Conservation (phyloP, 2,113 vertebrate species). For the Erythrocercus mccallii region DNA sequence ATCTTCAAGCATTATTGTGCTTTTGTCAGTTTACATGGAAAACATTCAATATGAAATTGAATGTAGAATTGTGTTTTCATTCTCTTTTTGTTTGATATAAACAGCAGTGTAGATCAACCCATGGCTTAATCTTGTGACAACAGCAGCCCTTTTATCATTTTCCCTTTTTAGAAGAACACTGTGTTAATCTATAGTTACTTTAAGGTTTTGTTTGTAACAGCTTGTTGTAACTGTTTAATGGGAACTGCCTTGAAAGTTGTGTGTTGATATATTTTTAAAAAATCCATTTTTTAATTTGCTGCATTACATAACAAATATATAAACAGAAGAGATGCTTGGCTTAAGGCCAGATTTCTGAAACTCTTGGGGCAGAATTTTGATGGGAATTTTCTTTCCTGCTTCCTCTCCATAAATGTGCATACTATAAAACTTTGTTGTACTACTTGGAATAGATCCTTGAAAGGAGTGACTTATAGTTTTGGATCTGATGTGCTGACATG, state of each 20-base stretch:
- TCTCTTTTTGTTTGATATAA: not conserved
- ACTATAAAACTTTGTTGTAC: not conserved
- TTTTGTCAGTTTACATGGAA: not conserved
- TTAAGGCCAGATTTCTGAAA: not conserved
- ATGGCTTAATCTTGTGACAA: not conserved
- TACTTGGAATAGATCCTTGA: not conserved
- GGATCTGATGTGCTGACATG: not conserved
- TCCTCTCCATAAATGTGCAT: slow-evolving; percentile 28
- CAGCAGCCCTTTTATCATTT: not conserved
- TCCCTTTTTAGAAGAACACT: not conserved
- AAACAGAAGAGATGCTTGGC: slow-evolving; percentile 28
- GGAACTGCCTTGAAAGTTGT: slow-evolving; percentile 32
- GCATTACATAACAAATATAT: slow-evolving; percentile 39
- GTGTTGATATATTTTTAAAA: slow-evolving; percentile 50
- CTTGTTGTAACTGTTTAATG: slow-evolving; percentile 35
- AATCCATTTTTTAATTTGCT: not conserved
- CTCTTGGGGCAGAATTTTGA: not conserved
- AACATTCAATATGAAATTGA: not conserved
- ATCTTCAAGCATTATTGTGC: not conserved
- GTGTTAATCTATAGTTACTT: not conserved
- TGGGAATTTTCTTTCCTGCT: slow-evolving; percentile 5
- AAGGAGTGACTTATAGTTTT: not conserved
- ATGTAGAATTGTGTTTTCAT: not conserved
- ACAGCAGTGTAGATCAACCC: not conserved
- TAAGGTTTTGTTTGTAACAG: not conserved